A percentile compares a stretch with the other conserved stretches of the same genome.
Conservation (phyloP, 2,888 invertebrate species). For the Polymixis lichenea region DNA sequence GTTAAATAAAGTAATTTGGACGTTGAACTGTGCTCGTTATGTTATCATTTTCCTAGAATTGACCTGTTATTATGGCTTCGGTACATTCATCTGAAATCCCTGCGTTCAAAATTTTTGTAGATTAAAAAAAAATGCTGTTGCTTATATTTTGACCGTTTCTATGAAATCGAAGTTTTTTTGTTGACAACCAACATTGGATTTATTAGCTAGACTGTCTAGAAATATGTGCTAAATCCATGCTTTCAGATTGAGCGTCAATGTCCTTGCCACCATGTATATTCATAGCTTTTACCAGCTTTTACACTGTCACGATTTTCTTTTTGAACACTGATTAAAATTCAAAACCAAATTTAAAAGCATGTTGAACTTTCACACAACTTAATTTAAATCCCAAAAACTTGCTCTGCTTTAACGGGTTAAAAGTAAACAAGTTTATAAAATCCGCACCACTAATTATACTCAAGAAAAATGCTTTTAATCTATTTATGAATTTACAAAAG, state of each 20-base stretch:
- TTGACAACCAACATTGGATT: too few relatives aligned
- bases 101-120: too few relatives aligned
- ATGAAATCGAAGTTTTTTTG: too few relatives aligned
- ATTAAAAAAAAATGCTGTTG: too few relatives aligned
- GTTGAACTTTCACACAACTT: slow-evolving; percentile 25
- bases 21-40: background rate
- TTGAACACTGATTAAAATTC: slow-evolving; percentile 22
- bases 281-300: slow-evolving; percentile 5
- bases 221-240: too few relatives aligned
- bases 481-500: slow-evolving; percentile 51
- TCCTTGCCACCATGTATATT: background rate
- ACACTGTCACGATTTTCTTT: background rate
- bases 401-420: slow-evolving; percentile 12
- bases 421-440: slow-evolving; percentile 44
- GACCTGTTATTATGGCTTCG: too few relatives aligned
- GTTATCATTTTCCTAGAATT: background rate
- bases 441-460: slow-evolving; percentile 38
- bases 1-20: slow-evolving; percentile 2
- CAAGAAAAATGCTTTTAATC: slow-evolving; percentile 36
- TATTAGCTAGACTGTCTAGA: too few relatives aligned
- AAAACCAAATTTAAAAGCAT: slow-evolving; percentile 28
- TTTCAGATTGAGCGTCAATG: too few relatives aligned
- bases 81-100: too few relatives aligned
- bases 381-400: slow-evolving; percentile 42
- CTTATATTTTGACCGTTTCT: too few relatives aligned